phyloP scores from a whole-genome alignment of 2,113 vertebrate species.

The Colistium nudipinnis region DNA sequence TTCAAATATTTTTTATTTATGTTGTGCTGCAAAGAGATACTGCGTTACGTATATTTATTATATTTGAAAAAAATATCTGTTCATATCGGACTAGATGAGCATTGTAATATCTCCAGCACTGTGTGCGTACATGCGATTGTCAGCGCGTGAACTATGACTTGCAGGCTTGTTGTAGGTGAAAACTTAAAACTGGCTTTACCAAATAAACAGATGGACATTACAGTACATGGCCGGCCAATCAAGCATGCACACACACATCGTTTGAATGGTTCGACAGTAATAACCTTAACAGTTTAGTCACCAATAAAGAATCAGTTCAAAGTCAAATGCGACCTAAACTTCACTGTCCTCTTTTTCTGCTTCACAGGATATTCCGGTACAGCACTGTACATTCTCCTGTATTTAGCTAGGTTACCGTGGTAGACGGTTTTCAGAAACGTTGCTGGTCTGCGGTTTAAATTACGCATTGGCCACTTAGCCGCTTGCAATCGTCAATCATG shows the following conservation, averaged over 20 bases:
- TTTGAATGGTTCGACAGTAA: not conserved
- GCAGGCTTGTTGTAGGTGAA: constrained; percentile 33
- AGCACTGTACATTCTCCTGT: too few relatives aligned
- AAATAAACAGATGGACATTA: constrained; percentile 53
- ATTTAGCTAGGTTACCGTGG: too few relatives aligned
- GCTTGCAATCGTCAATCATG: too few relatives aligned
- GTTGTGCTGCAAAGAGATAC: not conserved
- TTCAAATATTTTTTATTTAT: constrained; percentile 14
- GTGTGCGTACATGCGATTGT: constrained; percentile 13
- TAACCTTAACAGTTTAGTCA: too few relatives aligned
- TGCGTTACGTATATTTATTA: constrained; percentile 2
- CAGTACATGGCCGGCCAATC: not conserved
- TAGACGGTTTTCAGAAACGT: too few relatives aligned
- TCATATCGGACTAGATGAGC: constrained; percentile 40
- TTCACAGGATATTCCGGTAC: too few relatives aligned
- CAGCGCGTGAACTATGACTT: constrained; percentile 10
- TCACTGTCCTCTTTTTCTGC: too few relatives aligned
- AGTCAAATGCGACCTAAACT: too few relatives aligned
- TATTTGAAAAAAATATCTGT: not conserved
- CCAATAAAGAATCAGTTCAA: too few relatives aligned
- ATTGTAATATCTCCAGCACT: constrained; percentile 28
- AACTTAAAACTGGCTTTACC: constrained; percentile 25
- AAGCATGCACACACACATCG: not conserved
- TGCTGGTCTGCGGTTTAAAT: too few relatives aligned
- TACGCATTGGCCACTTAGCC: too few relatives aligned